Conservation (phyloP, 1,140 invertebrate genomes). For the Bombus difficillimus region DNA sequence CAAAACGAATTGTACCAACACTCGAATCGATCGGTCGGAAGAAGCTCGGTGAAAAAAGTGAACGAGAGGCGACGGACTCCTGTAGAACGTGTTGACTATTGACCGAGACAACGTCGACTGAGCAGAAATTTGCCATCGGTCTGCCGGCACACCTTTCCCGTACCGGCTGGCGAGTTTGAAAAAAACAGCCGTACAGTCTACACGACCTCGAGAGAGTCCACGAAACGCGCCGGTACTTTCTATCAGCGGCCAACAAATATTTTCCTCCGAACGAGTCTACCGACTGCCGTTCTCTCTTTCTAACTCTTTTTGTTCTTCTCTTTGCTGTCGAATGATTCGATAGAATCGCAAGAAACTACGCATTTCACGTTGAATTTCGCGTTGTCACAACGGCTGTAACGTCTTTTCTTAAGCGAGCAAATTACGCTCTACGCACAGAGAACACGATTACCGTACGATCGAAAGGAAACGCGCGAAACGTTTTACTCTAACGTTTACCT, state of each 20-base stretch:
- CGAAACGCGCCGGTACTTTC: slow-evolving; percentile 8
- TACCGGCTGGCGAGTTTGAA: slow-evolving; percentile 17
- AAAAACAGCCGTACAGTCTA: background rate
- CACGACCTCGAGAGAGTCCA: background rate
- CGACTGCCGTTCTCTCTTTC: background rate
- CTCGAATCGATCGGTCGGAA: background rate
- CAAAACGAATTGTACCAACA: slow-evolving; percentile 13
- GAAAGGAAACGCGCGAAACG: background rate
- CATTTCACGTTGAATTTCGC: background rate
- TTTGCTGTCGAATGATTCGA: background rate
- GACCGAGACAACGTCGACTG: slow-evolving; percentile 61
- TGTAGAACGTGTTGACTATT: slow-evolving; percentile 54
- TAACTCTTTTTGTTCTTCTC: background rate
- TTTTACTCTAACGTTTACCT: background rate
- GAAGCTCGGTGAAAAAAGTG: slow-evolving; percentile 1
- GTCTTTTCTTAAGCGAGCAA: background rate
- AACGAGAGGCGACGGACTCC: slow-evolving; percentile 21
- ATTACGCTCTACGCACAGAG: background rate
- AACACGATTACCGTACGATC: background rate
- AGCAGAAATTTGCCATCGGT: slow-evolving; percentile 55
- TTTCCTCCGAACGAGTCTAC: background rate
- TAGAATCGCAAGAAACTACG: background rate
- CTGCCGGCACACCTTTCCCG: slow-evolving; percentile 57
- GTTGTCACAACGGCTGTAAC: background rate
- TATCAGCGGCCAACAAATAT: background rate